Conservation (phyloP, 2,888 invertebrate genomes). For the Ichneumoninae sp. region DNA sequence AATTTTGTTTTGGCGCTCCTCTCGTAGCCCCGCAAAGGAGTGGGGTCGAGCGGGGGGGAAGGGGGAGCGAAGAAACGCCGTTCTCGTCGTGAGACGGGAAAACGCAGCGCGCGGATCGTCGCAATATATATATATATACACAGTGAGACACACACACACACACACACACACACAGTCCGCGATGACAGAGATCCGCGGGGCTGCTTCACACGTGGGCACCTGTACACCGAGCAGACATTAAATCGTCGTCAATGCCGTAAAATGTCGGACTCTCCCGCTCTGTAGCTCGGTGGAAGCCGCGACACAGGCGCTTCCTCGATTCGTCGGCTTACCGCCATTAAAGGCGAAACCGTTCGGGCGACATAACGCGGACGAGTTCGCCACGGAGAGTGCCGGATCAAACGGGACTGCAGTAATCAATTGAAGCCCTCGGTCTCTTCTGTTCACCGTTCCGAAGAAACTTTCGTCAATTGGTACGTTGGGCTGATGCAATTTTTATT, state of each 20-base stretch:
- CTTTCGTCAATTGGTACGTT: not conserved
- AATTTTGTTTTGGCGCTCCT: conserved; percentile 5
- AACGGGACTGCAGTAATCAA: not conserved
- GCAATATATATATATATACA: conserved; percentile 13
- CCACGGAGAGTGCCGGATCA: conserved; percentile 21
- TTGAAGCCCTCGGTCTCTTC: not conserved
- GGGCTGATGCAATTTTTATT: not conserved
- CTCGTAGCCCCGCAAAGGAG: not conserved
- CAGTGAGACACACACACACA: conserved; percentile 16
- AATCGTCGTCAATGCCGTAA: conserved; percentile 59
- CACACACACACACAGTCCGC: conserved; percentile 29
- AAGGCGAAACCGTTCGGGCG: conserved; percentile 49
- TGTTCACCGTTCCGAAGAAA: not conserved
- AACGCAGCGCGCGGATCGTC: conserved; percentile 43
- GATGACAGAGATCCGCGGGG: conserved; percentile 25
- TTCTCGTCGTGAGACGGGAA: conserved; percentile 39
- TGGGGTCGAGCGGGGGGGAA: not conserved
- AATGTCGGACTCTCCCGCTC: conserved; percentile 71
- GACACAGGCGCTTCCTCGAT: conserved; percentile 33
- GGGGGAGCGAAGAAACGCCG: conserved; percentile 29
- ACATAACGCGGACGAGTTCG: conserved; percentile 48
- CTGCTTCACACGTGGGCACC: conserved; percentile 74
- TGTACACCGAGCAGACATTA: conserved; percentile 68
- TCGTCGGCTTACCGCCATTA: conserved; percentile 52
- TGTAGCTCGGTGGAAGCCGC: conserved; percentile 28